Evolutionary conservation across 2,797 vertebrate species (phyloP), one percentile per base, ranked within the genome.

Genomic region (Podargus strigoides): DNA sequence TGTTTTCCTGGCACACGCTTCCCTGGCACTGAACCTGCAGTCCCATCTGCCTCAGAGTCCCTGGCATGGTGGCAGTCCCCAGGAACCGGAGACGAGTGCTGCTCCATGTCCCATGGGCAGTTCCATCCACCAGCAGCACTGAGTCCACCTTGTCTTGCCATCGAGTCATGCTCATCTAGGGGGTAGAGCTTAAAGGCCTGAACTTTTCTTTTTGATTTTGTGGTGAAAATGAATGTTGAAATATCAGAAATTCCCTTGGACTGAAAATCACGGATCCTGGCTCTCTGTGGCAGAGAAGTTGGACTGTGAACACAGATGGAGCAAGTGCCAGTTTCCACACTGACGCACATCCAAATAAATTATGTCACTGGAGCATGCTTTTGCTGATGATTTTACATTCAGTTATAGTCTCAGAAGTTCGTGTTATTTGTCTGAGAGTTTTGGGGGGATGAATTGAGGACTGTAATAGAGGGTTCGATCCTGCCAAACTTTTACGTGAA

Each of bases 151-250:
- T 6, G 3, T 47, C 30, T 24, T 55, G 34, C n/a, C 4, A 0
- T 15, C 4, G 3, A 90, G 19, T 8, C 5, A 1, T 13, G 30
- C 15, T 63, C 36, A 23, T 69, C 47, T 44, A 0, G 0, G 0
- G 5, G 10, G 7, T 5, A 73, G 3, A 69, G 3, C 20, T 37
- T 26, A 36, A 76, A 72, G 88, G 5, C 12, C 55, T 59, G 34
- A 49, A 64, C 10, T 78, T 88, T 46, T 59, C 6, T 17, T 68
- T 73, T 39, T 60, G 14, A 34, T 81, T 94, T 76, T 66, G 39
- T 3, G 1, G 21, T 69, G 37, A 79, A 88, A 82, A 86, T 14
- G 2, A 42, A 22, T 26, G 21, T 12, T 62, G 37, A 73, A 88
- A 75, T 52, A 36, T 30, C 69, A 88, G 67, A 70, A 91, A 26